Evolutionary conservation across 2,888 invertebrate species (phyloP).

Genomic region (Oasisia sp.): DNA sequence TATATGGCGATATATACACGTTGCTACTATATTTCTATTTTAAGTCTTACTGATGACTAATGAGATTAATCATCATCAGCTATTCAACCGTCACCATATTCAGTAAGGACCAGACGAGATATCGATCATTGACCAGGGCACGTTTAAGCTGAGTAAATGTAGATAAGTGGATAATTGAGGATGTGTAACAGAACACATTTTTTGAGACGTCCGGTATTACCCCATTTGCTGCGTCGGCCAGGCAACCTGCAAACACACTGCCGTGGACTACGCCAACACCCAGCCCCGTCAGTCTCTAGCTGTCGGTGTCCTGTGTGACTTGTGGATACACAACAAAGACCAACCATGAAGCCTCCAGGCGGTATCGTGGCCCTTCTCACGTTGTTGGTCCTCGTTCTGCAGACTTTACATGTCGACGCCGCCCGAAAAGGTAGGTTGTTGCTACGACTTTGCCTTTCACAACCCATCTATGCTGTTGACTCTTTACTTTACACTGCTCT

Average conservation of each 20-base stretch:
- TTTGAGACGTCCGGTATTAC: not conserved
- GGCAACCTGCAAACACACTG: not conserved
- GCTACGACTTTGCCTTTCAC: not conserved
- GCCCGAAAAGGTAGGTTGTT: not conserved
- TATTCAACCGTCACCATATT: too few species aligned
- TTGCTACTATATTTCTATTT: too few species aligned
- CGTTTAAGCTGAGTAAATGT: not conserved
- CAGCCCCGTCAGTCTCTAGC: not conserved
- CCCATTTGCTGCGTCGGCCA: not conserved
- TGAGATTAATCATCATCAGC: too few species aligned
- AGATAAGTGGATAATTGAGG: constrained; percentile 3
- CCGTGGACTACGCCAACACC: not conserved
- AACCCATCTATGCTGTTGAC: not conserved
- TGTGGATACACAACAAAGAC: not conserved
- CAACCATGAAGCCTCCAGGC: not conserved
- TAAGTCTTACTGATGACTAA: too few species aligned
- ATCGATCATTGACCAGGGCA: too few species aligned
- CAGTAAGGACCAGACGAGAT: too few species aligned
- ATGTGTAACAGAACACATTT: not conserved
- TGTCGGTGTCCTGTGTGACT: not conserved
- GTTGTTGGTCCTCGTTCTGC: not conserved
- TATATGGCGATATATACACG: too few species aligned
- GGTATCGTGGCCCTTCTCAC: not conserved
- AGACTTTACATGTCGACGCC: not conserved
- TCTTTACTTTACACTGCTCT: not conserved